phyloP scores from a whole-genome alignment of 2,888 invertebrate genomes.

The Lottia gigantea region DNA sequence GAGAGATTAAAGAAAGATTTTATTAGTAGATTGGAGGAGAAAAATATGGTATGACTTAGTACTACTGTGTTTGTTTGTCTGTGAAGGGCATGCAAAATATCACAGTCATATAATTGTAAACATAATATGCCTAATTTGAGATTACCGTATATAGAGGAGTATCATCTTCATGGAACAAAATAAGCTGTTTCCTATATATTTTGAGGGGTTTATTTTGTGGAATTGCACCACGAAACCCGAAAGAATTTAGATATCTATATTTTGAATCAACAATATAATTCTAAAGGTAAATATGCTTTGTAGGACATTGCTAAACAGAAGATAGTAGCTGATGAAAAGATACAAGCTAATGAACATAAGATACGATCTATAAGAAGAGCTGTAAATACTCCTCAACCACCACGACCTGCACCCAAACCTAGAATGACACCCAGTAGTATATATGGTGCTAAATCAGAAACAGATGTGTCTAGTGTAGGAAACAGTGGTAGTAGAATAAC shows the following conservation, averaged over 20 bases:
- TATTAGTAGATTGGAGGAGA: slow-evolving; percentile 70
- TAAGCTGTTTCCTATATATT: too few species aligned
- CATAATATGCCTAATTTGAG: too few species aligned
- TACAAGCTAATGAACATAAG: not conserved
- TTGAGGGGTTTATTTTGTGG: too few species aligned
- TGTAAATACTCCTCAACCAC: slow-evolving; percentile 7
- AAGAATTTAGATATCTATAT: too few species aligned
- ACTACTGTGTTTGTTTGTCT: not conserved
- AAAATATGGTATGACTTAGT: slow-evolving; percentile 44
- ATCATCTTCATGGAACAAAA: too few species aligned
- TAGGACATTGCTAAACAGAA: slow-evolving; percentile 2
- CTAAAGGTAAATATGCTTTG: not conserved
- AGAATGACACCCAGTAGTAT: slow-evolving; percentile 37
- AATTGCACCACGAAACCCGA: too few species aligned
- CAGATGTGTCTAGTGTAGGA: slow-evolving; percentile 49
- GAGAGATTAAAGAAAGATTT: slow-evolving; percentile 74
- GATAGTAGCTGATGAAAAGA: not conserved
- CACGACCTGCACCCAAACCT: slow-evolving; percentile 42
- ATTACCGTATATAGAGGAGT: too few species aligned
- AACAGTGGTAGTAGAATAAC: slow-evolving; percentile 33
- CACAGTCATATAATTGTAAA: too few species aligned
- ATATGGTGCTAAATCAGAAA: slow-evolving; percentile 54
- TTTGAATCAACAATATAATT: too few species aligned
- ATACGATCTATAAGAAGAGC: not conserved
- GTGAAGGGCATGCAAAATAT: too few species aligned